Evolutionary conservation across 2,797 vertebrate species (phyloP).

Genomic region (Ceryle rudis): DNA sequence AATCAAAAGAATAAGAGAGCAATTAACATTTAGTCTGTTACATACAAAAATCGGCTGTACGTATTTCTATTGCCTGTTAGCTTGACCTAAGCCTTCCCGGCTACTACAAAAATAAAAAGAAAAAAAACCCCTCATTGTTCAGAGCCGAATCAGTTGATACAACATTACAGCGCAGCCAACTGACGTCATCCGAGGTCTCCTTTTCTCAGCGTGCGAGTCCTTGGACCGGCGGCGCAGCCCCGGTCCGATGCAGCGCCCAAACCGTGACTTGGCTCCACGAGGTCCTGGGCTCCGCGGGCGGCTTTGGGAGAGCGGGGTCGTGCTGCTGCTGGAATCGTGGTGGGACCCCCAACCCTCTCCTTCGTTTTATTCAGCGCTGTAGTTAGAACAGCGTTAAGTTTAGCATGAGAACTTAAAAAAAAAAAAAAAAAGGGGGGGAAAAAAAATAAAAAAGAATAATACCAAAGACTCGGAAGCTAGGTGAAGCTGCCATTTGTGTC

Average conservation of each 20-base stretch:
- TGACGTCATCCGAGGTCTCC: conserved; percentile 87
- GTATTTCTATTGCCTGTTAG: conserved; percentile 94
- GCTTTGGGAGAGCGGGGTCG: conserved; percentile 77
- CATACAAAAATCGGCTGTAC: conserved; percentile 82
- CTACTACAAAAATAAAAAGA: conserved; percentile 80
- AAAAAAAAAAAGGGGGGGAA: neutral
- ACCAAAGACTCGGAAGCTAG: conserved; percentile 75
- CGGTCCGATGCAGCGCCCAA: conserved; percentile 80
- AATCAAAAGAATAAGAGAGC: conserved; percentile 86
- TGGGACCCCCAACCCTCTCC: conserved; percentile 75
- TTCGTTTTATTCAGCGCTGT: conserved; percentile 77
- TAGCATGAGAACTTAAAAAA: conserved; percentile 83
- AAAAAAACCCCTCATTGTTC: conserved; percentile 66
- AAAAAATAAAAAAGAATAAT: too few relatives aligned
- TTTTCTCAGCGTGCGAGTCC: conserved; percentile 81
- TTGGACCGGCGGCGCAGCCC: conserved; percentile 81
- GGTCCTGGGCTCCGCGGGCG: conserved; percentile 64
- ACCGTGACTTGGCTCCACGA: neutral
- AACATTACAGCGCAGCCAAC: conserved; percentile 92
- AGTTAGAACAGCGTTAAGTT: conserved; percentile 83
- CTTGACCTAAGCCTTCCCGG: conserved; percentile 86
- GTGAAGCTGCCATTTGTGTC: conserved; percentile 86
- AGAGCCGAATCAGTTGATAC: conserved; percentile 92
- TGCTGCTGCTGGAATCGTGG: conserved; percentile 52
- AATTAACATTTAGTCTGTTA: conserved; percentile 84